Conservation (phyloP, 2,888 invertebrate genomes). For the Hetaerina titia region DNA sequence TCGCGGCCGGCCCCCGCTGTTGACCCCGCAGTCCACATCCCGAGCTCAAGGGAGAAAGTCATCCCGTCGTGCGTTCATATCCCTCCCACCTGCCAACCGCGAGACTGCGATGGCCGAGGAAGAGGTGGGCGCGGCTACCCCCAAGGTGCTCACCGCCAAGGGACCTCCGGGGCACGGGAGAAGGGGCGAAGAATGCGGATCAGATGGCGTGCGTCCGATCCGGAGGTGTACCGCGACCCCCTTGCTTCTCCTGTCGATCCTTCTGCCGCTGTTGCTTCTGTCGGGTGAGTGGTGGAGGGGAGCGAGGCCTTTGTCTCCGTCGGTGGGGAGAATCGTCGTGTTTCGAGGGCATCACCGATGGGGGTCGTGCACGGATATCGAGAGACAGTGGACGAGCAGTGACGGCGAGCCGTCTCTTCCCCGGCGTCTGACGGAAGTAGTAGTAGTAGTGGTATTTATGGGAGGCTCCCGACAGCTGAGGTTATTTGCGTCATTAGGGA, state of each 20-base stretch:
- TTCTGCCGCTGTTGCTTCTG: background rate
- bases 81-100: background rate
- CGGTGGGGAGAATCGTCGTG: too few species aligned
- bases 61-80: background rate
- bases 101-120: background rate
- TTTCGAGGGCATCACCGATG: too few species aligned
- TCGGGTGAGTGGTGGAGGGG: background rate
- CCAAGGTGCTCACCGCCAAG: background rate
- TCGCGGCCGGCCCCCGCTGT: background rate
- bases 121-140: background rate
- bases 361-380: too few species aligned
- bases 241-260: background rate
- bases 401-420: too few species aligned
- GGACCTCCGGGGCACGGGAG: background rate
- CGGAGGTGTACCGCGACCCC: background rate
- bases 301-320: too few species aligned
- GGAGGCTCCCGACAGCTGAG: too few species aligned
- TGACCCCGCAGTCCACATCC: slow-evolving; percentile 13
- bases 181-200: background rate
- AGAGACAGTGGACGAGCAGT: too few species aligned
- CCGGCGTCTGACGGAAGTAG: too few species aligned
- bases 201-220: background rate
- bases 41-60: slow-evolving; percentile 6
- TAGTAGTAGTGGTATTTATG: too few species aligned
- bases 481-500: too few species aligned